Conservation (phyloP, 2,797 vertebrate genomes). For the Gadopsis marmoratus region DNA sequence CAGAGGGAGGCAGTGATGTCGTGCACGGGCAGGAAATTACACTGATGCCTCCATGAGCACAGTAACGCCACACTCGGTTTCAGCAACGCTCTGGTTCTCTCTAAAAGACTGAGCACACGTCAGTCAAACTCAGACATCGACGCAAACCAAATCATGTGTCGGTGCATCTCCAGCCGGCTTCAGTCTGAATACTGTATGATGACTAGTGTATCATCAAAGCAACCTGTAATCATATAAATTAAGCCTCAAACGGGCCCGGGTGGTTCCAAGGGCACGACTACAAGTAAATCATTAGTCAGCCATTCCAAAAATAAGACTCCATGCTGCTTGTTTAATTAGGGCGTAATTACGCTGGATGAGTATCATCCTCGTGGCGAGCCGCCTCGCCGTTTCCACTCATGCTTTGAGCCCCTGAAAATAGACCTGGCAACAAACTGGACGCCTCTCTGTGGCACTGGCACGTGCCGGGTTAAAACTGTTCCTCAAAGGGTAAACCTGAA, state of each 20-base stretch:
- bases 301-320: slow-evolving; percentile 69
- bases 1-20: slow-evolving; percentile 4
- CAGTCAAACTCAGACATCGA: slow-evolving; percentile 30
- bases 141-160: neutral
- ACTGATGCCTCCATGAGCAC: neutral
- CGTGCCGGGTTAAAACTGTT: slow-evolving; percentile 54
- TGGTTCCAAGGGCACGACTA: slow-evolving; percentile 37
- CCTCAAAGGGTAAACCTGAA: slow-evolving; percentile 45
- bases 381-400: slow-evolving; percentile 44
- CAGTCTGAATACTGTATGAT: slow-evolving; percentile 43
- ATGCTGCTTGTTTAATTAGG: slow-evolving; percentile 63
- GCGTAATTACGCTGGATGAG: slow-evolving; percentile 67
- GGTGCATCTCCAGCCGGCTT: neutral
- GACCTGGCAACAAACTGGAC: slow-evolving; percentile 34
- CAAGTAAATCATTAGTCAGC: slow-evolving; percentile 73
- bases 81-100: neutral
- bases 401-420: slow-evolving; percentile 53
- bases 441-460: slow-evolving; percentile 2
- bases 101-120: neutral
- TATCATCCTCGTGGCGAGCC: slow-evolving; percentile 34
- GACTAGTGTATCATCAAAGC: slow-evolving; percentile 57
- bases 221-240: slow-evolving; percentile 71
- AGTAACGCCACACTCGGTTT: slow-evolving; percentile 16
- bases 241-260: slow-evolving; percentile 54
- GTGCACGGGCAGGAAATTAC: neutral